Conservation (phyloP, 2,113 vertebrate species). For the Oenanthe oenanthe region DNA sequence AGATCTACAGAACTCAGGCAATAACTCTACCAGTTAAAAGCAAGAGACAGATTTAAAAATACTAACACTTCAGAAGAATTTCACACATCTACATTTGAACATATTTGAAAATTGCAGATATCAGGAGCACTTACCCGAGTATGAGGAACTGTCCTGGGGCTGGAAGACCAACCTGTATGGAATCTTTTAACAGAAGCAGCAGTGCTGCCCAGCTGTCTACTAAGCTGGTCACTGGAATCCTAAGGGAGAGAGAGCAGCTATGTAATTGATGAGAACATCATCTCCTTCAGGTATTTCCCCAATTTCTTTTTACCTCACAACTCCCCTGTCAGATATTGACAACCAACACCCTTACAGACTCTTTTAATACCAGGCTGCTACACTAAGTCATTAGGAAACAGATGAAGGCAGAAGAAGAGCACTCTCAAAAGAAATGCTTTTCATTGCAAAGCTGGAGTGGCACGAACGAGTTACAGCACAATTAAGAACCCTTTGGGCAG, state of each 20-base stretch:
- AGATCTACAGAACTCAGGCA: neutral
- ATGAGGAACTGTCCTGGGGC: conserved; percentile 96
- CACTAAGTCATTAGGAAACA: neutral
- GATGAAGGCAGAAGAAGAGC: neutral
- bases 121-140: conserved; percentile 83
- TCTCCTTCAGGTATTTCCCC: neutral
- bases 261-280: neutral
- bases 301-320: neutral
- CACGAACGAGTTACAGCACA: neutral
- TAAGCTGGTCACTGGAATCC: conserved; percentile 93
- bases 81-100: neutral
- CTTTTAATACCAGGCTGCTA: neutral
- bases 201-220: conserved; percentile 96
- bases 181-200: conserved; percentile 92
- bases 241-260: conserved; percentile 40
- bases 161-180: conserved; percentile 91
- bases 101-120: neutral
- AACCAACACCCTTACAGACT: neutral
- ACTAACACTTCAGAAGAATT: neutral
- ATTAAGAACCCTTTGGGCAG: neutral
- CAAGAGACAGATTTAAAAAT: neutral
- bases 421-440: neutral
- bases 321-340: neutral
- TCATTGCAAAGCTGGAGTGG: neutral
- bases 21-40: neutral